Percentiles rank a stretch among this genome's conserved stretches.
Conservation (phyloP, 92 coral and sea anemone genomes). For the Virgularia gustaviana region DNA sequence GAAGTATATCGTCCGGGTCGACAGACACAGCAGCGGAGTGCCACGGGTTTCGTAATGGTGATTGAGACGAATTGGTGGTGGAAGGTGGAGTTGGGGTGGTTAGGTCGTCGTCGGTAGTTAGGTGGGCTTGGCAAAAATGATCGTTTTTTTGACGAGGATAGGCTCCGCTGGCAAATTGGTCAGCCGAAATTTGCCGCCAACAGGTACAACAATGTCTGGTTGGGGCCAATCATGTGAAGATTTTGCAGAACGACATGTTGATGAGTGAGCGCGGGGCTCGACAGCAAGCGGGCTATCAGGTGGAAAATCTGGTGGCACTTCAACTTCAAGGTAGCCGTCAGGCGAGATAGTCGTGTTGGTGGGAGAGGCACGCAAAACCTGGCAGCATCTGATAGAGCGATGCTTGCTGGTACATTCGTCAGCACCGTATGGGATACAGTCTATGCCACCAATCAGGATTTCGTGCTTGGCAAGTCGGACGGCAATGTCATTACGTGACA, state of each 20-base stretch:
- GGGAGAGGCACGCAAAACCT: constrained; percentile 18
- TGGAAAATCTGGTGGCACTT: constrained; percentile 26
- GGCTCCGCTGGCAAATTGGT: constrained; percentile 39
- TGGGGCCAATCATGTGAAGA: constrained; percentile 40
- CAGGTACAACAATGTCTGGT: constrained; percentile 22
- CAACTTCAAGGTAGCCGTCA: constrained; percentile 32
- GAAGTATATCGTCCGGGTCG: constrained; percentile 35
- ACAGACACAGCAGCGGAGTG: constrained; percentile 15
- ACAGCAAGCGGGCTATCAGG: constrained; percentile 30
- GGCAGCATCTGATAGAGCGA: constrained; percentile 28
- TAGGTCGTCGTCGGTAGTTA: neutral
- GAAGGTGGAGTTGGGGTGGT: neutral
- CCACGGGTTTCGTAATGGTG: neutral
- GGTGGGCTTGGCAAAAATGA: constrained; percentile 48
- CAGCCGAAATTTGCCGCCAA: constrained; percentile 40
- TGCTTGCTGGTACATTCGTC: constrained; percentile 1
- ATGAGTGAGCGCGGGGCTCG: constrained; percentile 25
- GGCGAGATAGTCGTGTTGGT: constrained; percentile 34
- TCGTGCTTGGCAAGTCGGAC: constrained; percentile 43
- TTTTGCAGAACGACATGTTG: constrained; percentile 16
- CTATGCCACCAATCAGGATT: constrained; percentile 39
- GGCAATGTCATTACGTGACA: constrained; percentile 36
- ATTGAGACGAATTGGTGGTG: neutral
- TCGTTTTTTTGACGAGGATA: constrained; percentile 25
- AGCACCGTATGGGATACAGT: constrained; percentile 1